Conservation (phyloP, 2,888 invertebrate species). For the Fissipunctia ypsillon region DNA sequence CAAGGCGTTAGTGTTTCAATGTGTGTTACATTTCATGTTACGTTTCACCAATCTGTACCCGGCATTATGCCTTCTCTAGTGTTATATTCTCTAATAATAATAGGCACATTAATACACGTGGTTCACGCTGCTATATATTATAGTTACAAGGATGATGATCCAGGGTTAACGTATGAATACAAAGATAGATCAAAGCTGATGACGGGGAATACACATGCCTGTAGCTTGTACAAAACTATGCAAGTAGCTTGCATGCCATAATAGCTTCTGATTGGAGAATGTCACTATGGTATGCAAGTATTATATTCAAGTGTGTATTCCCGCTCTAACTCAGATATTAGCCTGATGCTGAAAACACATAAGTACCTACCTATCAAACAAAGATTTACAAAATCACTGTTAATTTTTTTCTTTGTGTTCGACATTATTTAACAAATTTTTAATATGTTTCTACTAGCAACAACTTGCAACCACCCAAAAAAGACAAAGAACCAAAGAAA, state of each 20-base stretch:
- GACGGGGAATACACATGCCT: too few species aligned
- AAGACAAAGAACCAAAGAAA: constrained; percentile 92
- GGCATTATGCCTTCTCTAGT: not conserved
- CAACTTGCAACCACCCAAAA: constrained; percentile 83
- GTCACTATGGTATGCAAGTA: too few species aligned
- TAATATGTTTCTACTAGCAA: constrained; percentile 60
- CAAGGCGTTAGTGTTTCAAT: too few species aligned
- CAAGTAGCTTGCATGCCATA: too few species aligned
- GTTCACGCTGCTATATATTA: not conserved
- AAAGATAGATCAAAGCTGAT: not conserved
- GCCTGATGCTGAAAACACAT: not conserved
- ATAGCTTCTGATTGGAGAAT: too few species aligned
- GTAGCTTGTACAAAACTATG: too few species aligned
- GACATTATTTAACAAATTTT: not conserved
- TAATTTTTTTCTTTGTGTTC: not conserved
- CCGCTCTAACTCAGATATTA: not conserved
- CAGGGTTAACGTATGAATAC: not conserved
- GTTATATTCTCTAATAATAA: not conserved
- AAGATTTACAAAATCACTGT: not conserved
- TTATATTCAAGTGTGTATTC: too few species aligned
- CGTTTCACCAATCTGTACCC: too few species aligned
- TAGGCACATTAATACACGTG: not conserved
- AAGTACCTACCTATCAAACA: not conserved
- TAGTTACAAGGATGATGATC: not conserved
- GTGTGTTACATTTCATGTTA: too few species aligned